A percentile compares a stretch with the other conserved stretches of the same genome.
Conservation (phyloP, 2,888 invertebrate genomes). For the Tigriopus californicus region DNA sequence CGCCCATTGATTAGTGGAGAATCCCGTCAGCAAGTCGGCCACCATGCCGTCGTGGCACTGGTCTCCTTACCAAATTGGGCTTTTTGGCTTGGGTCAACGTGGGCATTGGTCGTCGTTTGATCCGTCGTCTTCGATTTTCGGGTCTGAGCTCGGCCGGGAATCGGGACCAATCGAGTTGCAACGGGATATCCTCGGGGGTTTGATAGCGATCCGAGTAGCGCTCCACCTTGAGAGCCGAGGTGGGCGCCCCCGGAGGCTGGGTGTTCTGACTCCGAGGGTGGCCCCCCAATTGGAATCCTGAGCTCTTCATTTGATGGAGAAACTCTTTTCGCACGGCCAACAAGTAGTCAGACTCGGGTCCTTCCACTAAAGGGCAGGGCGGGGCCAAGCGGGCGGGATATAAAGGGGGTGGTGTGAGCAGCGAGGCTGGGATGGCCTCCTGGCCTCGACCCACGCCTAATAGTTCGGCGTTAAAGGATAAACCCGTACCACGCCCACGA, state of each 20-base stretch:
- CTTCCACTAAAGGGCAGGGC: slow-evolving; percentile 28
- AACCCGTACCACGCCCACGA: not conserved
- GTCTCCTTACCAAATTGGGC: slow-evolving; percentile 20
- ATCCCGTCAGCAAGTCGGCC: too few species aligned
- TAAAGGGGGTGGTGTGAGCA: slow-evolving; percentile 29
- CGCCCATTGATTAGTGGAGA: too few species aligned
- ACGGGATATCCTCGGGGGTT: slow-evolving; percentile 18
- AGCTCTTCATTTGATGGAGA: slow-evolving; percentile 25
- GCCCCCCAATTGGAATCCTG: slow-evolving; percentile 23
- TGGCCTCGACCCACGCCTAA: slow-evolving; percentile 25
- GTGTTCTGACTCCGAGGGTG: too few species aligned
- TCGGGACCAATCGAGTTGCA: slow-evolving; percentile 20
- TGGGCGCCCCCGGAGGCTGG: too few species aligned
- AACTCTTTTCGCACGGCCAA: slow-evolving; percentile 28
- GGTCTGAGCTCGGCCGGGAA: slow-evolving; percentile 23
- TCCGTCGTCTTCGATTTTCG: slow-evolving; percentile 13
- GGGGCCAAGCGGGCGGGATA: slow-evolving; percentile 32
- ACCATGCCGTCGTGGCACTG: too few species aligned
- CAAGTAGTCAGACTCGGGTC: slow-evolving; percentile 26
- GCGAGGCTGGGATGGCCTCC: slow-evolving; percentile 25
- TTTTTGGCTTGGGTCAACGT: not conserved
- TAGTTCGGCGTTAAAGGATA: not conserved
- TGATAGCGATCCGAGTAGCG: slow-evolving; percentile 31
- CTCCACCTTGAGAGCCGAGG: slow-evolving; percentile 26
- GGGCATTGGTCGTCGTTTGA: not conserved